phyloP scores from a whole-genome alignment of 2,888 invertebrate genomes.

The Esperia sulphurella region DNA sequence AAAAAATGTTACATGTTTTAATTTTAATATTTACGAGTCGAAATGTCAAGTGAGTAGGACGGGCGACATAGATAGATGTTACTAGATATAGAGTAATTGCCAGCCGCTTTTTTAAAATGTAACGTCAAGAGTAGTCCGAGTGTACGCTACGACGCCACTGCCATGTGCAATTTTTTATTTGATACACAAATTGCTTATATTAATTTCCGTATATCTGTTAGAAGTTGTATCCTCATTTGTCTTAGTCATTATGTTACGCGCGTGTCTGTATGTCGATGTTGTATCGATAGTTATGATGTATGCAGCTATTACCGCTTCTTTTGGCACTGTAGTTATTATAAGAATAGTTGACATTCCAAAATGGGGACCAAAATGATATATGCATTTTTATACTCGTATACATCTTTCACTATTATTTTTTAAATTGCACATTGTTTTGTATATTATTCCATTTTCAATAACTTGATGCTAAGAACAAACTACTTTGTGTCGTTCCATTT shows the following conservation, averaged over 20 bases:
- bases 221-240: constrained; percentile 55
- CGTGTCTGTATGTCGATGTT: constrained; percentile 41
- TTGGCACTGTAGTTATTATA: constrained; percentile 39
- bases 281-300: constrained; percentile 44
- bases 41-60: constrained; percentile 41
- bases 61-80: constrained; percentile 63
- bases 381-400: constrained; percentile 9
- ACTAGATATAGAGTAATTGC: constrained; percentile 72
- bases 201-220: constrained; percentile 47
- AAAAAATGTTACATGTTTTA: constrained; percentile 12
- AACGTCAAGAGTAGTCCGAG: constrained; percentile 52
- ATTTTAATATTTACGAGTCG: constrained; percentile 11
- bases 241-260: constrained; percentile 65
- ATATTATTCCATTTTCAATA: constrained; percentile 9
- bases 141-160: constrained; percentile 74
- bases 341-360: constrained; percentile 67
- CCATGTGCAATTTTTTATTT: constrained; percentile 72
- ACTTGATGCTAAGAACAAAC: constrained; percentile 5
- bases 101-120: constrained; percentile 71
- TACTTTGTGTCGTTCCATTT: constrained; percentile 7
- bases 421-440: constrained; percentile 24
- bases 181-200: constrained; percentile 59
- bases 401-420: constrained; percentile 12
- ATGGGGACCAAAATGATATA: constrained; percentile 62
- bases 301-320: constrained; percentile 47